Evolutionary conservation across 2,797 vertebrate genomes (phyloP).

Genomic region (Aplochiton taeniatus): DNA sequence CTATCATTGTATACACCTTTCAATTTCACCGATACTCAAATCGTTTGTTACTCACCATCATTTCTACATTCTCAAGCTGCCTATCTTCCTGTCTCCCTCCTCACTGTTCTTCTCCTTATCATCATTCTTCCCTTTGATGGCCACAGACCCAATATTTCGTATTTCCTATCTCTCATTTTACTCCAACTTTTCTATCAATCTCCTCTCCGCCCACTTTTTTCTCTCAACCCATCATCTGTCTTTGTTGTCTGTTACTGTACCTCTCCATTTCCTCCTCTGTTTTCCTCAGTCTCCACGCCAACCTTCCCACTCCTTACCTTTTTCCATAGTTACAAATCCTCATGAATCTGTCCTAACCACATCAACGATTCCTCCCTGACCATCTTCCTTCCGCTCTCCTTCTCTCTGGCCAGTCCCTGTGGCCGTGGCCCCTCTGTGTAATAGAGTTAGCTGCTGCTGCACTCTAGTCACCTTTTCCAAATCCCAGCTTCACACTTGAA

Average conservation of each 20-base stretch:
- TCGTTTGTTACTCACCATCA: too few species aligned
- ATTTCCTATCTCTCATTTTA: too few species aligned
- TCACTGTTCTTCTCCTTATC: not conserved
- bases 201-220: not conserved
- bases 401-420: slow-evolving; percentile 1
- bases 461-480: slow-evolving; percentile 16
- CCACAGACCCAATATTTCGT: too few species aligned
- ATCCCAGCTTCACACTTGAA: slow-evolving; percentile 12
- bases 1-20: too few species aligned
- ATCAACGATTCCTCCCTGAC: too few species aligned
- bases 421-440: not conserved
- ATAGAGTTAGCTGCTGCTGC: slow-evolving; percentile 7
- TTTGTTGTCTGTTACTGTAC: not conserved
- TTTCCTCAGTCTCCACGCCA: too few species aligned
- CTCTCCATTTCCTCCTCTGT: not conserved
- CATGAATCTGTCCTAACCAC: too few species aligned
- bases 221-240: not conserved
- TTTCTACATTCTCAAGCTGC: not conserved
- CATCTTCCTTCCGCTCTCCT: not conserved
- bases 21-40: too few species aligned
- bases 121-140: not conserved
- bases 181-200: too few species aligned
- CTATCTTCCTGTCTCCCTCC: too few species aligned
- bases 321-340: too few species aligned
- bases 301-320: too few species aligned